Conservation (phyloP, 2,797 vertebrate genomes). For the Echiichthys vipera region DNA sequence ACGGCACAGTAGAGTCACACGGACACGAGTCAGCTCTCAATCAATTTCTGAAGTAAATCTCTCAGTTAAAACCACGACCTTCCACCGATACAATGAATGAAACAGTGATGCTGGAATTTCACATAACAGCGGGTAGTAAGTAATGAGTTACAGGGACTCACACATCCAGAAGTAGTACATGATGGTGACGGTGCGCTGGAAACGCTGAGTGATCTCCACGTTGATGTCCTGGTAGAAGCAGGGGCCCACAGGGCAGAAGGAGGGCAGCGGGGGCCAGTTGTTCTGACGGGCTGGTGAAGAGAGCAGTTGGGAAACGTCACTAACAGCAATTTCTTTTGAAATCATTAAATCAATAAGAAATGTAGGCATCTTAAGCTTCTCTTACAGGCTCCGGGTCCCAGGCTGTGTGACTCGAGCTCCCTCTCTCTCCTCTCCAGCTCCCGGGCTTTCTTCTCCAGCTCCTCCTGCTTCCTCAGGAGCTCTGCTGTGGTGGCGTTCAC, state of each 20-base stretch:
- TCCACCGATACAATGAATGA: too few relatives aligned
- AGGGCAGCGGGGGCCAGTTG: conserved; percentile 95
- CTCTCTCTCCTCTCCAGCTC: conserved; percentile 94
- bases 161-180: conserved; percentile 99
- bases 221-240: conserved; percentile 98
- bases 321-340: not conserved
- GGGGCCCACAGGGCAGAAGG: conserved; percentile 93
- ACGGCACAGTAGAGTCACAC: too few relatives aligned
- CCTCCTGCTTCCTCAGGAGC: conserved; percentile 93
- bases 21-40: too few relatives aligned
- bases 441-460: conserved; percentile 93
- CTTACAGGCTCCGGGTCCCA: conserved; percentile 87
- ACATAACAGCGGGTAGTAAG: not conserved
- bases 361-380: not conserved
- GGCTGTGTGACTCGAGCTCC: conserved; percentile 89
- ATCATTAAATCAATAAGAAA: not conserved
- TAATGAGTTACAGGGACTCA: conserved; percentile 82
- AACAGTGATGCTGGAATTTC: not conserved
- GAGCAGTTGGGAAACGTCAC: not conserved
- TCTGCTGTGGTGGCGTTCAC: conserved; percentile 88
- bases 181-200: conserved; percentile 92
- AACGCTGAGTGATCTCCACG: conserved; percentile 92
- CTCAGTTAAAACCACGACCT: too few relatives aligned
- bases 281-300: conserved; percentile 87
- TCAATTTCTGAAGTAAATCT: too few relatives aligned